These are phyloP conservation scores for Romanogobio albipinnatus DNA, from an alignment of 2,113 vertebrate genomes.

Conservation along the genomic window DNA sequence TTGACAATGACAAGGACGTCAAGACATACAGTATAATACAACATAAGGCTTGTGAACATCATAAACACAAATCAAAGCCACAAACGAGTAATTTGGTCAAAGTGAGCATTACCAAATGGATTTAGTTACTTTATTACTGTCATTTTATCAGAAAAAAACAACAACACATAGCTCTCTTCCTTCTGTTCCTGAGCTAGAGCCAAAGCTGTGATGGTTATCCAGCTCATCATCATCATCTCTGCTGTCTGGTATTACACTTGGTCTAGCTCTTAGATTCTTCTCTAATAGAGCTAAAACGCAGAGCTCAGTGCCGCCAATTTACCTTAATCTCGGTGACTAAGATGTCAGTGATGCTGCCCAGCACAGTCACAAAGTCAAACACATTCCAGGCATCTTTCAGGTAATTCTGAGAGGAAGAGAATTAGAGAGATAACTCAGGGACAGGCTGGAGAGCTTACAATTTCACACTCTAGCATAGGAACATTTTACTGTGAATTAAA, in stretches of 20 bases:
- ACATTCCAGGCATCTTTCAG: constrained; percentile 97
- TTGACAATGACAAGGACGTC: constrained; percentile 45
- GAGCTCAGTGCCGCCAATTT: constrained; percentile 69
- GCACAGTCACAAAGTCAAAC: constrained; percentile 96
- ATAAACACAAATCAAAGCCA: background rate
- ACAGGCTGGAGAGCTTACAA: background rate
- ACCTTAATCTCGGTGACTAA: constrained; percentile 97
- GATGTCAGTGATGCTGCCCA: constrained; percentile 99
- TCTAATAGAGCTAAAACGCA: background rate
- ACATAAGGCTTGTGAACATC: background rate
- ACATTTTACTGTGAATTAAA: background rate
- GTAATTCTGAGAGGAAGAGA: constrained; percentile 82
- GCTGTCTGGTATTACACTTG: background rate
- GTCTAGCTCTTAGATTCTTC: background rate
- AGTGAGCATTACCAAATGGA: background rate
- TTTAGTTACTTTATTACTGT: background rate
- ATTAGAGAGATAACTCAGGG: constrained; percentile 29
- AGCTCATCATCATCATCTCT: constrained; percentile 7
- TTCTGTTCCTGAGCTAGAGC: constrained; percentile 1
- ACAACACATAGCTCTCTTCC: background rate
- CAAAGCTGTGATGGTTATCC: background rate
- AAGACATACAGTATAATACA: constrained; percentile 22
- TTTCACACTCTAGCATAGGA: background rate
- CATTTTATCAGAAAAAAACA: background rate
- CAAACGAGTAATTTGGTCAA: background rate